Evolutionary conservation across 2,888 invertebrate species (phyloP).

Genomic region (Dryobotodes eremita): DNA sequence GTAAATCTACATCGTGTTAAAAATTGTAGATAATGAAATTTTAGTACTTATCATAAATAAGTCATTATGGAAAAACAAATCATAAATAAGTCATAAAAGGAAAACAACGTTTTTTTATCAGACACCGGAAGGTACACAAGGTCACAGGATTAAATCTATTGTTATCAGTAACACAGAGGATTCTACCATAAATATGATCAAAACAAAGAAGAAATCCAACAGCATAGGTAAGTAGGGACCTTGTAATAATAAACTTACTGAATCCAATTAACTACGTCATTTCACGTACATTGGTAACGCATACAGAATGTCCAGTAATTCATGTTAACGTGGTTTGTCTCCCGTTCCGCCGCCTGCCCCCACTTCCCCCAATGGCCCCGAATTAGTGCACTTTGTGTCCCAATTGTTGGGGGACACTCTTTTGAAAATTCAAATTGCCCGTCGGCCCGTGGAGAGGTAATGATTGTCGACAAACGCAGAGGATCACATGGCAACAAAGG

Average conservation of each 20-base stretch:
- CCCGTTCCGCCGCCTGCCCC: slow-evolving; percentile 64
- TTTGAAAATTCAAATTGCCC: slow-evolving; percentile 63
- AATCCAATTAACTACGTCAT: slow-evolving; percentile 4
- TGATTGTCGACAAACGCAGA: slow-evolving; percentile 52
- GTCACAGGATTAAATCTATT: slow-evolving; percentile 10
- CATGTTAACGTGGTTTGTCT: slow-evolving; percentile 73
- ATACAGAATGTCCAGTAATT: slow-evolving; percentile 70
- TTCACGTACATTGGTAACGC: slow-evolving; percentile 19
- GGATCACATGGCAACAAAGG: slow-evolving; percentile 40
- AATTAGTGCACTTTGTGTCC: slow-evolving; percentile 74
- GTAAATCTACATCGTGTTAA: background rate
- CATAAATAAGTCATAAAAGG: background rate
- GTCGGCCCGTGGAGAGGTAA: slow-evolving; percentile 56
- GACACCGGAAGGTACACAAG: background rate
- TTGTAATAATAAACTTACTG: slow-evolving; percentile 10
- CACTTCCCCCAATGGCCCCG: slow-evolving; percentile 62
- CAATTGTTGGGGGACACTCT: slow-evolving; percentile 61
- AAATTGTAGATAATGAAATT: background rate
- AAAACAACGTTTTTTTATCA: slow-evolving; percentile 1
- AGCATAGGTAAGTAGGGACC: background rate
- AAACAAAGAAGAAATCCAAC: background rate
- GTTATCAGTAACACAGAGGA: background rate
- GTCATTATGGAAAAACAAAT: background rate
- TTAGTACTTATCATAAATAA: background rate
- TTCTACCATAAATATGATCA: background rate